These are phyloP conservation scores for Tachina fera DNA, from an alignment of 2,888 invertebrate species.

Conservation along the genomic window DNA sequence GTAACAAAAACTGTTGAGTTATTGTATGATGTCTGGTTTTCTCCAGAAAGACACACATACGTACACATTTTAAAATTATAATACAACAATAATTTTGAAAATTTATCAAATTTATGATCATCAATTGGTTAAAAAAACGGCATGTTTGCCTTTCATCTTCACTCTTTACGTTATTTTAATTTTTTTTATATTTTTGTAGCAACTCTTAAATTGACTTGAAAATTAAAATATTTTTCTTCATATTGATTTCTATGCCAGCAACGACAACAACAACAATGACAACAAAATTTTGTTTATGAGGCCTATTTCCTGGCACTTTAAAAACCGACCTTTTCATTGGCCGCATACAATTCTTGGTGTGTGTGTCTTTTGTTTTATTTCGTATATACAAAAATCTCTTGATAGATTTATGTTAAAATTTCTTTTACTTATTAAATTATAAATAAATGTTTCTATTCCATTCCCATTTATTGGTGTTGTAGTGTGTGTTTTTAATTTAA, in stretches of 20 bases:
- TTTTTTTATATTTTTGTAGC: neutral
- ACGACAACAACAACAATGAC: neutral
- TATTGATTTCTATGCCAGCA: conserved; percentile 46
- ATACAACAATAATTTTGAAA: conserved; percentile 24
- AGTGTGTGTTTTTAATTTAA: conserved; percentile 16
- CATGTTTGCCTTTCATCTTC: conserved; percentile 58
- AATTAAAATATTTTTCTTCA: conserved; percentile 38
- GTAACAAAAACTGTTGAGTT: conserved; percentile 48
- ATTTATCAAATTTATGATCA: conserved; percentile 70
- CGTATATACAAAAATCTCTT: conserved; percentile 45
- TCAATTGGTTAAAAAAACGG: conserved; percentile 59
- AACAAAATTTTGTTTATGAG: conserved; percentile 61
- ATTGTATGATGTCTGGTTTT: conserved; percentile 51
- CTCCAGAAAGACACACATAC: neutral
- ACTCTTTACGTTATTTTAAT: neutral
- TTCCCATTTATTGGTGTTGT: conserved; percentile 31
- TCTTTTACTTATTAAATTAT: conserved; percentile 33
- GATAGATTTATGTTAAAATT: conserved; percentile 58
- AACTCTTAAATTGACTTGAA: conserved; percentile 50
- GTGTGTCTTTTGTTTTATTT: conserved; percentile 35
- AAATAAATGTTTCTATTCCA: conserved; percentile 9
- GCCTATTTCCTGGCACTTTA: conserved; percentile 65
- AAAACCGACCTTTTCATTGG: conserved; percentile 17
- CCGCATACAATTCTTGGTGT: neutral
- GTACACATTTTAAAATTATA: neutral